Base-by-base conservation (phyloP, 2,888 invertebrate species). In the Drosophila atripex region DNA sequence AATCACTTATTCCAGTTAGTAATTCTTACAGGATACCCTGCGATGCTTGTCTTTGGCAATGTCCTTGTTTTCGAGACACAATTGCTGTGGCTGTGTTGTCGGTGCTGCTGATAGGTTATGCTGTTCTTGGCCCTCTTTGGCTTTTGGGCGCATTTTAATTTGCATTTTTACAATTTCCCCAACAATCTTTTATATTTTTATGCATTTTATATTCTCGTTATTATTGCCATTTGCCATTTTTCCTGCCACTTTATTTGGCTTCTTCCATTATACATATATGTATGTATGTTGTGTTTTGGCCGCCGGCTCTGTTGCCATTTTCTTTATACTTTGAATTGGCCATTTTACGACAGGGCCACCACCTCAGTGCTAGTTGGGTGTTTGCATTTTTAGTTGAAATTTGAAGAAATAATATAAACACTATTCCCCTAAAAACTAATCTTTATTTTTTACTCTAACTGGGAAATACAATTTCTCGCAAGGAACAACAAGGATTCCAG, bases 111-210 rank as follows among this genome's bases (percentile, higher is more conserved):
- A 60, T 75, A 51, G 53, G 63, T 51, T 69, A 51, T 59, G 46
- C 49, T 63, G 49, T 41, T 73, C 18, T 14, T 30, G 43, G 28
- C 8, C 38, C 49, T 46, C 25, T 21, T n/a, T 70, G 38, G 59
- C 63, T 61, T 39, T 57, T 52, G 61, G 71, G 59, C 66, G 54
- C 54, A 66, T 77, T 77, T 77, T 80, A 74, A 77, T 77, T 71
- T 71, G 59, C 18, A 58, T 66, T 21, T 39, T 73, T 69, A 61
- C 56, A 66, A 38, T 66, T 73, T 57, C 41, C 43, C 49, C 43
- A 53, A 59, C 50, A 38, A 54, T 73, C 53, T 39, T 46, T 30
- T 52, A 38, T 38, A 16, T 59, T 59, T 61, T 53, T 65, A 65
- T 65, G 64, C 49, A 65, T 61, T 65, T 65, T 53, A 65, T 60